Base-by-base conservation (phyloP, 2,797 vertebrate species). In the Pelodytes ibericus region DNA sequence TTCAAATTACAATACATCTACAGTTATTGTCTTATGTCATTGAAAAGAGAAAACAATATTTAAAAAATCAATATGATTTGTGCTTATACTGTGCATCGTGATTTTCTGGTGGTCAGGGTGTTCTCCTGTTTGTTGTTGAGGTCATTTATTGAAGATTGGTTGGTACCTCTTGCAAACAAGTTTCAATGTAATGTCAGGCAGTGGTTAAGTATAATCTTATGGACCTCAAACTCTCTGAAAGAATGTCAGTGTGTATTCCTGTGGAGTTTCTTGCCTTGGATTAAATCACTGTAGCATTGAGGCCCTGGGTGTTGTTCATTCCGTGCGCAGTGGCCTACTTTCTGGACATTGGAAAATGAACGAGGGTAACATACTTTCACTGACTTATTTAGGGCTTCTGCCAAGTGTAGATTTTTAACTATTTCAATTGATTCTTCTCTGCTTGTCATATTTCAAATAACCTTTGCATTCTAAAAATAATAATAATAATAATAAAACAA, bases 261-360 rank as follows among this genome's bases (percentile, higher is more conserved):
- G 53, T 63, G 66, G 60, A 44, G 59, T 20, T 22, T 10, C 74
- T 57, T 44, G 63, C 64, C 67, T 71, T 71, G 60, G 49, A 77
- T 26, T 71, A 77, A 77, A 71, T 71, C 67, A 77, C 59, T 77
- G 74, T 77, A 71, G 60, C 67, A 60, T 71, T 58, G 67, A 71
- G 67, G 74, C 74, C 74, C 71, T 64, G 60, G 67, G 74, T 77
- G 67, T 22, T 69, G 65, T 68, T 44, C 74, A 77, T 57, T 36
- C 59, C 65, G 67, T 71, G 74, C 51, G 62, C 67, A 71, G 59
- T 77, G 74, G 67, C 74, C 74, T 77, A 71, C 13, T 77, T 77
- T 70, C 56, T 44, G 66, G 74, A 70, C 74, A 70, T 56, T 63
- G 66, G 9, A 63, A 76, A 63, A 76, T 70, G 66, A 41, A 58